phyloP scores from a whole-genome alignment of 2,888 invertebrate genomes.

The Tenodera sinensis region DNA sequence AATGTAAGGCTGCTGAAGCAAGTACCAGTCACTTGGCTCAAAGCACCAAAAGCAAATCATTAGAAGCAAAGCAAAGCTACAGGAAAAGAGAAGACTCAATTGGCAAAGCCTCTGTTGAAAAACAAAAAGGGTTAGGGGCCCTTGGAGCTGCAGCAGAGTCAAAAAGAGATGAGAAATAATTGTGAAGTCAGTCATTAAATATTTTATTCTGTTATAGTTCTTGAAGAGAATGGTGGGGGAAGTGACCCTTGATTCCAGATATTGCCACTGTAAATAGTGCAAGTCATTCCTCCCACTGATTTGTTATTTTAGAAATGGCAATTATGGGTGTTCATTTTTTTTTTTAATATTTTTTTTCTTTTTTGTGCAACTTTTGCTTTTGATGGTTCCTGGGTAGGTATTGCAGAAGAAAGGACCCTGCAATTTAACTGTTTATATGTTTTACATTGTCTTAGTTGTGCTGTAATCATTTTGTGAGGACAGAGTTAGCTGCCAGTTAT shows the following conservation, averaged over 20 bases:
- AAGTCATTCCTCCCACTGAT: background rate
- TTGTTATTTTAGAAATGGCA: background rate
- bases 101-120: background rate
- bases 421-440: background rate
- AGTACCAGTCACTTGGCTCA: background rate
- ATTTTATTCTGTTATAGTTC: background rate
- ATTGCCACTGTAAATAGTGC: background rate
- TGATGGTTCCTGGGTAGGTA: background rate
- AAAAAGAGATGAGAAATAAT: background rate
- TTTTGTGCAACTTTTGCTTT: too few species aligned
- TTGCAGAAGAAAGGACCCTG: background rate
- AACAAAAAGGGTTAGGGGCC: background rate
- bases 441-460: background rate
- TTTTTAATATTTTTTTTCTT: too few species aligned
- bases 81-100: constrained; percentile 7
- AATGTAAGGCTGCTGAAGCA: background rate
- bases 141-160: background rate
- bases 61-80: background rate
- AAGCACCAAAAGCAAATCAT: background rate
- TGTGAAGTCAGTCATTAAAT: background rate
- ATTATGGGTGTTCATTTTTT: background rate
- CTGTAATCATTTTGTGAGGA: background rate
- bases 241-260: background rate
- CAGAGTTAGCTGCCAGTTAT: background rate
- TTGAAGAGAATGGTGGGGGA: background rate